Base-by-base conservation (phyloP, 2,113 vertebrate species). In the Malurus melanocephalus region DNA sequence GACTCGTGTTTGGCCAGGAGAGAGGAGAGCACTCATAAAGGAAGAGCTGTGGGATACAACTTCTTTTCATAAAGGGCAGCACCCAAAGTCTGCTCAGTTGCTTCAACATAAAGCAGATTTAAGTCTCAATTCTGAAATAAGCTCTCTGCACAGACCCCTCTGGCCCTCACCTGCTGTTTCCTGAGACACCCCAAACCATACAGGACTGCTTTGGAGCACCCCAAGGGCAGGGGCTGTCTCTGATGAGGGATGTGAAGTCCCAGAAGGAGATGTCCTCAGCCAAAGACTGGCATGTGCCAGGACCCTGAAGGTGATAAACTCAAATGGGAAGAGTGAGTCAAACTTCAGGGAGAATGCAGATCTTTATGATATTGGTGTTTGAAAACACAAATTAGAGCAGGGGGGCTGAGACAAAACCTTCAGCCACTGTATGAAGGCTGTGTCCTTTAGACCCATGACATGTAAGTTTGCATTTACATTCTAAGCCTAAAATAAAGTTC, bases 211-310 rank as follows among this genome's bases (percentile, higher is more conserved):
- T 46, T 35, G 40, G 61, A 68, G n/a, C n/a, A n/a, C 16, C 21
- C 5, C 19, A 40, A 24, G 22, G 32, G n/a, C 26, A 43, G n/a
- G 26, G 9, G 11, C 27, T 10, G 8, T 23, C 46, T 26, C 49
- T 72, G 57, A 5, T 23, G 22, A 15, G n/a, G 38, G 27, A 9
- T 0, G 0, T 3, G 6, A 28, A 9, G 1, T 26, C 28, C 46
- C 20, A 6, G n/a, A 46, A 46, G 18, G 46, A 53, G 27, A 20
- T 45, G 22, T n/a, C 20, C 20, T 52, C n/a, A 53, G 24, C 48
- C 57, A 21, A 38, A 21, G 18, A 30, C 73, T 6, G 2, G 20
- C 23, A 5, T 38, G n/a, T 23, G 32, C 17, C 28, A 22, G 22
- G 15, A 73, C 22, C 21, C 27, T 49, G 56, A 45, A n/a, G 32